Base-by-base conservation (phyloP, 2,888 invertebrate genomes). In the Ashinkailepas kermadecensis region DNA sequence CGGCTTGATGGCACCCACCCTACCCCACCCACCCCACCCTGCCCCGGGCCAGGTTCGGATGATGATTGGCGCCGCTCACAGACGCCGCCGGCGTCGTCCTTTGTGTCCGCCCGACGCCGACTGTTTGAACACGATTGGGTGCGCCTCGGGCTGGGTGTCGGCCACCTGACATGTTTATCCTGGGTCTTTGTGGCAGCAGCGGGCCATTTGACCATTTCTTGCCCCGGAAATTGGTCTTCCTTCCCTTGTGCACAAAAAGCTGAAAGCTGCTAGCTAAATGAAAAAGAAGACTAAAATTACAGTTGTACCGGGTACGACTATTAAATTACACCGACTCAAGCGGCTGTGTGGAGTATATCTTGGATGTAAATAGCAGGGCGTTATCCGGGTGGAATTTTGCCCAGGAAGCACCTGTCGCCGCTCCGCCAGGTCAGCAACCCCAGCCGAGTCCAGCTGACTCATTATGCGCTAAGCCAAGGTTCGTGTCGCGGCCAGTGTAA, bases 201-300 rank as follows among this genome's bases (percentile, higher is more conserved):
- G 9, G 74, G 74, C 39, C 18, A 74, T 74, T 54, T 74, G 54
- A 54, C 54, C 54, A 54, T 2, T 74, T 74, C 74, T 74, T 74
- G 74, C 13, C 54, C 74, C 6, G 18, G 39, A 8, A 74, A 74
- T 74, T 74, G 59, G 54, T 8, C 54, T 18, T 18, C 6, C 54
- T 18, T 23, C 54, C 74, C 39, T 39, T 39, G 13, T 13, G 67
- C 54, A 13, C 74, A 74, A 74, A 74, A 74, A 74, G 15, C 6
- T 8, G 9, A 74, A 74, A 74, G 54, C 54, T 54, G 8, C 21
- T 9, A 9, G 7, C 54, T 74, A 74, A 74, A 18, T 74, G 74
- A 74, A 74, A 74, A 74, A 74, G 54, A 74, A 74, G 54, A 39
- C 74, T 18, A 15, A 74, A 74, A 74, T 74, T 74, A 74, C 54